These are phyloP conservation scores for Caracal caracal DNA, from an alignment of 2,113 vertebrate species.

Conservation along the genomic window DNA sequence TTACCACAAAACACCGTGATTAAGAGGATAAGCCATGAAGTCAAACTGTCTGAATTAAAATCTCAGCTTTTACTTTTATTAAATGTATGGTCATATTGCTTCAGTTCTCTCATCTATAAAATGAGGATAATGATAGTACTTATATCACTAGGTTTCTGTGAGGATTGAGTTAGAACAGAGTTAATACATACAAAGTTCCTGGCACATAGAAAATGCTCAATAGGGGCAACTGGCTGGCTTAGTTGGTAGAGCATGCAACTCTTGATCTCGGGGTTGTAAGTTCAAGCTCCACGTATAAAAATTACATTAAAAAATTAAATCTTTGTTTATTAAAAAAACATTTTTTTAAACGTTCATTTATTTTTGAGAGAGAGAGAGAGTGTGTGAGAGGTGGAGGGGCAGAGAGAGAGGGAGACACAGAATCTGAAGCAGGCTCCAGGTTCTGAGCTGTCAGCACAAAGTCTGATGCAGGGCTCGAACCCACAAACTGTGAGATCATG, in stretches of 20 bases:
- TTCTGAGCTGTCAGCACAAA: too few relatives aligned
- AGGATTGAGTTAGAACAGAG: constrained; percentile 4
- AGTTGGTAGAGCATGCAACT: neutral
- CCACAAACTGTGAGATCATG: too few relatives aligned
- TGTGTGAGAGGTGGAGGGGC: too few relatives aligned
- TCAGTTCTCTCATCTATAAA: constrained; percentile 11
- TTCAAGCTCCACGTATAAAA: neutral
- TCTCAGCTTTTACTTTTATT: neutral
- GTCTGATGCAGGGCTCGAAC: too few relatives aligned
- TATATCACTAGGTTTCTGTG: neutral
- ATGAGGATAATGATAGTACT: neutral
- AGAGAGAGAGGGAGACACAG: too few relatives aligned
- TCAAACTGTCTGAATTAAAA: constrained; percentile 17
- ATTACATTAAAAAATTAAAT: neutral
- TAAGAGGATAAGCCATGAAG: neutral
- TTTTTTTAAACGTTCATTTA: too few relatives aligned
- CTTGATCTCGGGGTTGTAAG: neutral
- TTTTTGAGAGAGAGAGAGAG: too few relatives aligned
- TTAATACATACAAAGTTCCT: neutral
- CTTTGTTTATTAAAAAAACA: neutral
- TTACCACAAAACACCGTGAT: neutral
- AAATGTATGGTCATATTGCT: neutral
- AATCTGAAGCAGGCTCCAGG: too few relatives aligned
- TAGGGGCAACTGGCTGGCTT: neutral
- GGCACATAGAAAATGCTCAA: neutral